Conservation (phyloP, 2,797 vertebrate genomes). For the Lutra lutra region DNA sequence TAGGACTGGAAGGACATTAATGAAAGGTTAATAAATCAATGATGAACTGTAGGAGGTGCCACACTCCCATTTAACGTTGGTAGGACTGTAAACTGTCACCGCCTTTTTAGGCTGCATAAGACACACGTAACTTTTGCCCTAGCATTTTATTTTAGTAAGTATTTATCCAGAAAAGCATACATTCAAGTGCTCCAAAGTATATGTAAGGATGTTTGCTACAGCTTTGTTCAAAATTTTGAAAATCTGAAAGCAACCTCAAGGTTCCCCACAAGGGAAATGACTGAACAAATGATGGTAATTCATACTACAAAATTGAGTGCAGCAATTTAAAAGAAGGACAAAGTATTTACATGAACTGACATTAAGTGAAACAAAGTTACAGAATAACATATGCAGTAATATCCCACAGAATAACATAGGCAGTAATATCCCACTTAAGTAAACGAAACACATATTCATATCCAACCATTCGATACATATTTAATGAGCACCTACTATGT, state of each 20-base stretch:
- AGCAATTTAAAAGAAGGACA: constrained; percentile 8
- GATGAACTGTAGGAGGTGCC: neutral
- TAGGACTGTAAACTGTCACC: neutral
- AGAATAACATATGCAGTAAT: neutral
- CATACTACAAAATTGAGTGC: neutral
- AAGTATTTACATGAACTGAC: neutral
- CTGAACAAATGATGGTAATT: neutral
- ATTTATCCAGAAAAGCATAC: neutral
- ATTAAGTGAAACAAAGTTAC: neutral
- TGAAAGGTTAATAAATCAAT: neutral
- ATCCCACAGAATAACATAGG: neutral
- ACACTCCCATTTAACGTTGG: neutral
- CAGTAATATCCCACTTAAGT: neutral
- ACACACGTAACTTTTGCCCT: neutral
- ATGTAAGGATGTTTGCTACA: neutral
- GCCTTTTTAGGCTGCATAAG: neutral
- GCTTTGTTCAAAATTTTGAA: constrained; percentile 13
- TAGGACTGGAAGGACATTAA: neutral
- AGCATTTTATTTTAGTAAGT: neutral
- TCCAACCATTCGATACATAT: neutral
- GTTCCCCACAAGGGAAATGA: neutral
- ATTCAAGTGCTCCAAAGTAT: neutral
- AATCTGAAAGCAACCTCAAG: neutral
- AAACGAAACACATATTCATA: constrained; percentile 5
- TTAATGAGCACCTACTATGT: neutral